A percentile compares a stretch with the other conserved stretches of the same genome.
Conservation (phyloP, 2,113 vertebrate species). For the Herpetotheres cachinnans region DNA sequence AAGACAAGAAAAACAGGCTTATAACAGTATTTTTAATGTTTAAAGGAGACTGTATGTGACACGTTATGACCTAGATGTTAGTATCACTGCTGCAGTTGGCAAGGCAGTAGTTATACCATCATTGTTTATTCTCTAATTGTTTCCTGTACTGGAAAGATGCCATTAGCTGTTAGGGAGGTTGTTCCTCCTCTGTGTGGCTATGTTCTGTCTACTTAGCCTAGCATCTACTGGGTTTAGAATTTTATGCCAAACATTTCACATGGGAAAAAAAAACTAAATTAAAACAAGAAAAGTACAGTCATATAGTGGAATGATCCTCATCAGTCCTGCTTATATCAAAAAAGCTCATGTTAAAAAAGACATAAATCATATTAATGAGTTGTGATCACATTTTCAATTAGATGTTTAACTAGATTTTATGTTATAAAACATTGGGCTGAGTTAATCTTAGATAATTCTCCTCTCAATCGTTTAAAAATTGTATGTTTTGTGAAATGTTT, state of each 20-base stretch:
- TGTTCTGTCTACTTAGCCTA: constrained; percentile 27
- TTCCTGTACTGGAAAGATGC: constrained; percentile 49
- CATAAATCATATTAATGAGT: background rate
- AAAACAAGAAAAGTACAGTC: background rate
- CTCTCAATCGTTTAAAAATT: background rate
- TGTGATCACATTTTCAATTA: background rate
- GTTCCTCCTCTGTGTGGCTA: background rate
- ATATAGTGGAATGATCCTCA: background rate
- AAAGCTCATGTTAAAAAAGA: background rate
- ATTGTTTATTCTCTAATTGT: constrained; percentile 60
- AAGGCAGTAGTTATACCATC: constrained; percentile 38
- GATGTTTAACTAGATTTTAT: background rate
- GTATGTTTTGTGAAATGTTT: background rate
- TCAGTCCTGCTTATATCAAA: background rate
- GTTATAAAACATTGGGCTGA: background rate
- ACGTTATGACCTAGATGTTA: background rate
- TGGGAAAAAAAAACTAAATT: constrained; percentile 34
- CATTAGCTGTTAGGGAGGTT: constrained; percentile 43
- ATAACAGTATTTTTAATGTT: background rate
- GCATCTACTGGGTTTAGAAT: background rate
- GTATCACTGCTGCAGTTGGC: constrained; percentile 38
- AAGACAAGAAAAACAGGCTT: background rate
- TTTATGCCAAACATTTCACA: constrained; percentile 27
- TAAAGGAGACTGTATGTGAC: background rate
- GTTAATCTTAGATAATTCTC: background rate